phyloP scores from a whole-genome alignment of 2,888 invertebrate genomes.

The Ormyrus thymus region DNA sequence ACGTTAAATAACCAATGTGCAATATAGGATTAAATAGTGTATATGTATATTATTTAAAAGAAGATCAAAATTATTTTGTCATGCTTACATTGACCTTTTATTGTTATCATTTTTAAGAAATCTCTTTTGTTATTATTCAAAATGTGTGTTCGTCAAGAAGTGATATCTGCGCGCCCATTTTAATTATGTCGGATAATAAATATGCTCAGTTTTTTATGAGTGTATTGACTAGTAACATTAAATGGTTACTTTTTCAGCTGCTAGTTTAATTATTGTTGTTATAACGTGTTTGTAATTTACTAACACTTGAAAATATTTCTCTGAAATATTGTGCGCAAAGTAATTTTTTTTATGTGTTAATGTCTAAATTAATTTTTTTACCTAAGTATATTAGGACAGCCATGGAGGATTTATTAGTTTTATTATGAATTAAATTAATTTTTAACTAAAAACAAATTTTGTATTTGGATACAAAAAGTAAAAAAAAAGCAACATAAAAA shows the following conservation, averaged over 20 bases:
- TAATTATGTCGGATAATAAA: conserved; percentile 21
- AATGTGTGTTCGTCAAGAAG: conserved; percentile 43
- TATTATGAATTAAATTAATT: background rate
- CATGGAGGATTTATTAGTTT: background rate
- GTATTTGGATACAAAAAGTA: background rate
- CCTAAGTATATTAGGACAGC: background rate
- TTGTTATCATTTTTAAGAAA: conserved; percentile 31
- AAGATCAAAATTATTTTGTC: conserved; percentile 14
- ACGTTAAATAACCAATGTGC: conserved; percentile 3
- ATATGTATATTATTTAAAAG: conserved; percentile 5
- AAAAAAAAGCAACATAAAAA: no score
- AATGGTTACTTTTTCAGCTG: conserved; percentile 17
- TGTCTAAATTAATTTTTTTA: background rate
- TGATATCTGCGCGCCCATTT: conserved; percentile 22
- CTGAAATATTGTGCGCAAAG: conserved; percentile 9
- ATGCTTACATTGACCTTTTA: background rate
- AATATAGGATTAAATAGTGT: conserved; percentile 20
- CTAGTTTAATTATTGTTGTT: conserved; percentile 32
- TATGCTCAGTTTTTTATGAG: conserved; percentile 26
- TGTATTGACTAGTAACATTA: conserved; percentile 14
- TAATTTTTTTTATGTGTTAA: background rate
- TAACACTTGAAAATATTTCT: conserved; percentile 31
- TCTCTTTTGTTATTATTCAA: conserved; percentile 38
- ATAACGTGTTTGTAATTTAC: conserved; percentile 15
- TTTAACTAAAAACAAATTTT: conserved; percentile 2